Percentiles rank a stretch among this genome's conserved stretches.
Evolutionary conservation across 2,113 vertebrate species (phyloP).

Genomic region (Seriola rivoliana): DNA sequence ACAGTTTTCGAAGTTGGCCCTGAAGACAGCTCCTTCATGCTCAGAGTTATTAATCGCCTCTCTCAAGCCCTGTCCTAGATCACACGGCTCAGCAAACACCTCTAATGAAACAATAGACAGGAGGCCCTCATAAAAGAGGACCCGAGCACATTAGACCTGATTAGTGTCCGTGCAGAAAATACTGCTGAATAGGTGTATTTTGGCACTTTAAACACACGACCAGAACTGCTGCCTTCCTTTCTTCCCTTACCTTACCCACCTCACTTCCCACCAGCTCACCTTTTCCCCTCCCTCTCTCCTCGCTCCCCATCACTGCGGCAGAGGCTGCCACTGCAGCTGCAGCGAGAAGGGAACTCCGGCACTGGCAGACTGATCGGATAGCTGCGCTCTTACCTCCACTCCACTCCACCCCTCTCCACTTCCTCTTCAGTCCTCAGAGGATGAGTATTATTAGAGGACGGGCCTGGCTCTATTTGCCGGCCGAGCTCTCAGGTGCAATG

Average conservation of each 20-base stretch:
- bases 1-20: constrained; percentile 75
- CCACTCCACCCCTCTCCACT: constrained; percentile 41
- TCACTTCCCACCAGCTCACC: constrained; percentile 40
- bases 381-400: constrained; percentile 39
- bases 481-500: constrained; percentile 43
- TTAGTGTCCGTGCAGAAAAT: constrained; percentile 55
- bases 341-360: constrained; percentile 59
- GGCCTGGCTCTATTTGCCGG: constrained; percentile 30
- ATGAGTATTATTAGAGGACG: constrained; percentile 68
- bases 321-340: constrained; percentile 52
- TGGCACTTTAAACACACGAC: constrained; percentile 26
- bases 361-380: neutral
- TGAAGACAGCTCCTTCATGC: constrained; percentile 65
- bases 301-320: constrained; percentile 61
- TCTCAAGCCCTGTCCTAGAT: constrained; percentile 84
- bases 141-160: constrained; percentile 51
- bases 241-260: constrained; percentile 2
- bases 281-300: constrained; percentile 33
- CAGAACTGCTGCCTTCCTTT: constrained; percentile 37
- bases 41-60: constrained; percentile 81
- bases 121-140: constrained; percentile 54
- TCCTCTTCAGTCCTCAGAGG: constrained; percentile 52
- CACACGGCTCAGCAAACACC: constrained; percentile 78
- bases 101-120: constrained; percentile 77
- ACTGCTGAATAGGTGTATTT: constrained; percentile 66